A percentile compares a stretch with the other conserved stretches of the same genome.
Conservation (phyloP, 1,140 invertebrate genomes). For the Schlechtendalia chinensis region DNA sequence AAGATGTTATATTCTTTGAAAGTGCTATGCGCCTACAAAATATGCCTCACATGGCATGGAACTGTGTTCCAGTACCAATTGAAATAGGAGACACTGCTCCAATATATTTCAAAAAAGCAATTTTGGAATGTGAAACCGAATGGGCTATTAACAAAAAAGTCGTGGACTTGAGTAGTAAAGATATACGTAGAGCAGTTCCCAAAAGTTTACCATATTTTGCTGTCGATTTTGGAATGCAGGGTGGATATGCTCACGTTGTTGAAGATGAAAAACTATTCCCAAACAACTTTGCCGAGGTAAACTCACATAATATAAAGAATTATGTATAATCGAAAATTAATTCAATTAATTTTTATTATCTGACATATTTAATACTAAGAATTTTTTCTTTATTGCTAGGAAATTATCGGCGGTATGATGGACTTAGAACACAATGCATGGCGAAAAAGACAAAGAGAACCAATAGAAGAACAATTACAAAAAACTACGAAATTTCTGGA, state of each 20-base stretch:
- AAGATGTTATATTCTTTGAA: slow-evolving; percentile 92
- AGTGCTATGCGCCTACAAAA: slow-evolving; percentile 71
- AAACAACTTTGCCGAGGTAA: slow-evolving; percentile 84
- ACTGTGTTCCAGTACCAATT: slow-evolving; percentile 83
- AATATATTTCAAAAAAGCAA: slow-evolving; percentile 94
- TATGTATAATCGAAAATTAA: too few relatives aligned
- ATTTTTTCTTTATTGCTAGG: slow-evolving; percentile 61
- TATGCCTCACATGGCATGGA: slow-evolving; percentile 81
- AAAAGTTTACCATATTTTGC: slow-evolving; percentile 93
- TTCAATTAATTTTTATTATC: too few relatives aligned
- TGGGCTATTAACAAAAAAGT: slow-evolving; percentile 95
- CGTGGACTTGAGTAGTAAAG: slow-evolving; percentile 74
- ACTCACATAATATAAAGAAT: too few relatives aligned
- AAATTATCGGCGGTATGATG: slow-evolving; percentile 92
- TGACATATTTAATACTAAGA: background rate
- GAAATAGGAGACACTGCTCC: slow-evolving; percentile 81
- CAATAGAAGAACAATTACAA: slow-evolving; percentile 67
- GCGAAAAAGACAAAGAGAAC: slow-evolving; percentile 76
- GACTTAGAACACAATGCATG: slow-evolving; percentile 81
- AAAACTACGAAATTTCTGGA: slow-evolving; percentile 69
- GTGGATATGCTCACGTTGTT: slow-evolving; percentile 93
- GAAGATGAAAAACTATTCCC: slow-evolving; percentile 90
- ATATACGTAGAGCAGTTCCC: slow-evolving; percentile 78
- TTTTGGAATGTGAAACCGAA: slow-evolving; percentile 89
- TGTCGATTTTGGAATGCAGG: slow-evolving; percentile 86